Evolutionary conservation across 2,113 vertebrate genomes (phyloP), one percentile per base, ranked within the genome.

Genomic region (Camelus bactrianus): DNA sequence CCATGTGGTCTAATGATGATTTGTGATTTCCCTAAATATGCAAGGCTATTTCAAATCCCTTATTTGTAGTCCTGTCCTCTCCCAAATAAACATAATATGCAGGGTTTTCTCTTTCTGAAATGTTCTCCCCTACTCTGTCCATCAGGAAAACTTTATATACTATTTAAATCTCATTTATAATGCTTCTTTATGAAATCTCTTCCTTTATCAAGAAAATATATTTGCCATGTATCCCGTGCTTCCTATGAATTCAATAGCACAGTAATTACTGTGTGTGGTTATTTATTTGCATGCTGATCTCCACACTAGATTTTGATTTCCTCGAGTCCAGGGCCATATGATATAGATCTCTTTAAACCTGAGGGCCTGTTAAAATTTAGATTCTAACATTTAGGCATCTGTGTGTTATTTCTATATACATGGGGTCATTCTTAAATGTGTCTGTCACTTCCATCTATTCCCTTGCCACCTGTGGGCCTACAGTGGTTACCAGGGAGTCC

Each of bases 131-230:
- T 81, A 38, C 19, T 56, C 22, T 70, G 20, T 65, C 17, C 4
- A 17, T 10, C 19, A 65, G 67, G 46, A 58, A 75, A 93, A 42
- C 12, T 42, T 48, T 77, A 46, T 50, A 67, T 32, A 80, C 26
- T 35, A 22, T 75, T 77, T 28, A 85, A 90, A 65, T 93, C 14
- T 85, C 62, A 62, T 70, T 58, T 93, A 67, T 85, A 77, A 84
- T 69, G 56, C 73, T 76, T 70, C 58, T 92, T 26, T 73, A 0
- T 65, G 26, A 70, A 54, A 14, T 56, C 15, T 92, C 28, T 65
- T 83, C 60, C 32, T 87, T 91, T 89, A 76, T 60, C 35, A 93
- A 70, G 20, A 14, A 50, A 73, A 56, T 79, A 42, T 5, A 50
- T 67, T n/a, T n/a, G 19, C 35, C 38, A 91, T 58, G 17, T 77